These are phyloP conservation scores for Alectura lathami DNA, from an alignment of 2,113 vertebrate genomes.

Conservation along the genomic window DNA sequence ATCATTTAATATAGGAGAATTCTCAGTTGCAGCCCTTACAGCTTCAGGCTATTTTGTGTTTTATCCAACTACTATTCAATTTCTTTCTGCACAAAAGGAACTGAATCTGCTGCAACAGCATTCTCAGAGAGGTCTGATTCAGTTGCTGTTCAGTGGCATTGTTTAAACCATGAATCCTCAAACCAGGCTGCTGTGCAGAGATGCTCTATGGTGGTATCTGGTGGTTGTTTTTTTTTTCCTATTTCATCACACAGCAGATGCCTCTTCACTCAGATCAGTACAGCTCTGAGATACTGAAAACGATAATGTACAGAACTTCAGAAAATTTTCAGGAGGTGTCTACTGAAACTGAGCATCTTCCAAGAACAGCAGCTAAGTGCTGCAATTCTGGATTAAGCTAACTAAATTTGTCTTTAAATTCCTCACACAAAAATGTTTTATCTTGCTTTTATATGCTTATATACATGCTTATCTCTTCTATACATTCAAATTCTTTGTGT, in stretches of 20 bases:
- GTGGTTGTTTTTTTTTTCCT: not conserved
- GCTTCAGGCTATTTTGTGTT: not conserved
- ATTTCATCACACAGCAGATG: not conserved
- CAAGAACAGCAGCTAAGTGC: not conserved
- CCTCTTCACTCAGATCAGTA: not conserved
- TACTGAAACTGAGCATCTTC: not conserved
- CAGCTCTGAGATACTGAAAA: not conserved
- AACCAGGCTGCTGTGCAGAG: not conserved
- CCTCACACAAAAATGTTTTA: not conserved
- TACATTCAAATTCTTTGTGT: not conserved
- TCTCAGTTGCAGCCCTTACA: not conserved
- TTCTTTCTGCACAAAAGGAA: not conserved
- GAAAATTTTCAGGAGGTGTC: not conserved
- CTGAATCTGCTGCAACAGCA: not conserved
- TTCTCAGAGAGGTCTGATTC: not conserved
- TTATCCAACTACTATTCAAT: not conserved
- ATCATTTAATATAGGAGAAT: not conserved
- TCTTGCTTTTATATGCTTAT: not conserved
- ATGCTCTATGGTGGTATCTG: not conserved
- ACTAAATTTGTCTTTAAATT: not conserved
- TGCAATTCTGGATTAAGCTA: not conserved
- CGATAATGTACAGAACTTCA: not conserved
- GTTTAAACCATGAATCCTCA: not conserved
- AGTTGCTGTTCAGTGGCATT: not conserved
- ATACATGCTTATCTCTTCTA: too few relatives aligned